Evolutionary conservation across 2,888 invertebrate genomes (phyloP).

Genomic region (Mycalesis mineus): DNA sequence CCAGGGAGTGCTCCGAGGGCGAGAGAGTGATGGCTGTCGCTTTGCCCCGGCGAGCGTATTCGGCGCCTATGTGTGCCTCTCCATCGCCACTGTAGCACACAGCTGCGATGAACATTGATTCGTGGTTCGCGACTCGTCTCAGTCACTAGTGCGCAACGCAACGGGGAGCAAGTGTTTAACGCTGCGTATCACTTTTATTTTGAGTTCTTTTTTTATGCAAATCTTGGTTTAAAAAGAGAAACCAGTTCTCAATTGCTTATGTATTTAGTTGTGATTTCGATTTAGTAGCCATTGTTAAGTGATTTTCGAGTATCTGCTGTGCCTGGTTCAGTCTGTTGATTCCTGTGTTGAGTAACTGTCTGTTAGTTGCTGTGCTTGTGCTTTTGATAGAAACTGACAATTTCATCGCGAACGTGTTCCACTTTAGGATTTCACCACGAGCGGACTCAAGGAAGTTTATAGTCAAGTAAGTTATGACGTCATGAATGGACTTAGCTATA

Average conservation of each 20-base stretch:
- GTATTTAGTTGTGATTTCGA: conserved; percentile 44
- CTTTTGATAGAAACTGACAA: conserved; percentile 71
- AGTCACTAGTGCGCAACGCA: conserved; percentile 76
- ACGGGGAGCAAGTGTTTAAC: conserved; percentile 59
- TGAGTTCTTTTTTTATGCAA: conserved; percentile 56
- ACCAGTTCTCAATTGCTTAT: conserved; percentile 55
- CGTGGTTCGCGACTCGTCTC: conserved; percentile 62
- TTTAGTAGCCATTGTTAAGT: conserved; percentile 40
- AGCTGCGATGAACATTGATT: conserved; percentile 70
- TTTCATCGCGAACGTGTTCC: conserved; percentile 73
- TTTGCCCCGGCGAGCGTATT: conserved; percentile 34
- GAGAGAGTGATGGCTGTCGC: conserved; percentile 47
- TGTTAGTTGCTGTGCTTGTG: conserved; percentile 73
- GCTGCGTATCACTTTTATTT: conserved; percentile 54
- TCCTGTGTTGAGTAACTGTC: conserved; percentile 74
- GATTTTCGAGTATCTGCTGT: conserved; percentile 52
- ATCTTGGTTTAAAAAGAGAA: conserved; percentile 50
- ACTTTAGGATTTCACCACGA: conserved; percentile 76
- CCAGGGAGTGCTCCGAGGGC: conserved; percentile 35
- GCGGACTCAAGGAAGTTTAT: conserved; percentile 77
- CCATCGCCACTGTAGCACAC: conserved; percentile 46
- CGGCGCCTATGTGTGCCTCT: conserved; percentile 44
- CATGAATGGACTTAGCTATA: conserved; percentile 11
- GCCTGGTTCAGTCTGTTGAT: conserved; percentile 46
- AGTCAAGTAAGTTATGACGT: conserved; percentile 63